Evolutionary conservation across 2,797 vertebrate genomes (phyloP).

Genomic region (Chelmon rostratus): DNA sequence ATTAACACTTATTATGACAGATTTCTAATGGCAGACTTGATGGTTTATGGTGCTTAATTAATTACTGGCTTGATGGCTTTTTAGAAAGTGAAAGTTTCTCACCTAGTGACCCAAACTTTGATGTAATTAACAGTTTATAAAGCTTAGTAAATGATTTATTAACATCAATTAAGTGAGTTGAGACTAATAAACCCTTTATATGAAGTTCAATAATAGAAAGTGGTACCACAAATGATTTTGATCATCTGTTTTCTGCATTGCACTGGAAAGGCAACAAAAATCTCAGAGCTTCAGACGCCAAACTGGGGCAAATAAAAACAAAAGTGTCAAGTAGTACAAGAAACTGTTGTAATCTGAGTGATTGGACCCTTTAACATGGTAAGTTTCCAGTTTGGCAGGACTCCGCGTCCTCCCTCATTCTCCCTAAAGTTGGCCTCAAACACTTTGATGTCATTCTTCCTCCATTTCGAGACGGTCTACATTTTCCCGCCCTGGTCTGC

Average conservation of each 20-base stretch:
- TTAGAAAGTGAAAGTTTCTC: not conserved
- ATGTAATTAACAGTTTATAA: not conserved
- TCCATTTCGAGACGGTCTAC: slow-evolving; percentile 75
- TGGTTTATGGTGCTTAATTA: not conserved
- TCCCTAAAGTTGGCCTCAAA: slow-evolving; percentile 40
- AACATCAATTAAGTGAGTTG: not conserved
- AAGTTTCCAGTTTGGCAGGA: slow-evolving; percentile 24
- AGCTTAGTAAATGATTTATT: not conserved
- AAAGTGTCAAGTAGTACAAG: not conserved
- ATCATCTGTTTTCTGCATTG: too few species aligned
- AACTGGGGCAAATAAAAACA: not conserved
- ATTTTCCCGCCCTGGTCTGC: slow-evolving; percentile 69
- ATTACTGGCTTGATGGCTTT: not conserved
- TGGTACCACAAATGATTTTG: not conserved
- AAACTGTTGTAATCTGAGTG: not conserved
- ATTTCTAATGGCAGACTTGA: too few species aligned
- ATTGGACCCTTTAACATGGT: not conserved
- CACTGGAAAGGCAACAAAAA: not conserved
- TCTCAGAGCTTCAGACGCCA: not conserved
- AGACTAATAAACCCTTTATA: too few species aligned
- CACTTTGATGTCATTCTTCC: slow-evolving; percentile 57
- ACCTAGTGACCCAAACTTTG: not conserved
- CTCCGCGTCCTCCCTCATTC: not conserved
- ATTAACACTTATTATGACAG: too few species aligned
- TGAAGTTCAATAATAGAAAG: not conserved